Percentiles rank a stretch among this genome's conserved stretches.
These are phyloP conservation scores for Sycophaga agraensis DNA, from an alignment of 1,140 invertebrate species.

Conservation along the genomic window DNA sequence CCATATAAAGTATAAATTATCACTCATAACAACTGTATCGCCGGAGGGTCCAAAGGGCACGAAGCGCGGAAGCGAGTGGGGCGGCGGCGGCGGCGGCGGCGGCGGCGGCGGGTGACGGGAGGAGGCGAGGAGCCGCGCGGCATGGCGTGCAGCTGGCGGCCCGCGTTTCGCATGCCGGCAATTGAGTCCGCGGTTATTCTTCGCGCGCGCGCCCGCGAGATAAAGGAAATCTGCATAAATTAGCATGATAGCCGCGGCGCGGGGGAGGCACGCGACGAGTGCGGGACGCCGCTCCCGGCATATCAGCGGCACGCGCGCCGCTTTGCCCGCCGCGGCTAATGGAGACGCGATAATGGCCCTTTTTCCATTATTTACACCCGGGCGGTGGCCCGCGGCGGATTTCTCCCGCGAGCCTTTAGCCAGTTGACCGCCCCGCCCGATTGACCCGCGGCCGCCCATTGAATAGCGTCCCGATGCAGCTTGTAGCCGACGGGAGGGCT, in stretches of 20 bases:
- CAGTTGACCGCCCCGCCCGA: too few relatives aligned
- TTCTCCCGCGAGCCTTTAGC: too few relatives aligned
- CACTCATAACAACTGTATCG: too few relatives aligned
- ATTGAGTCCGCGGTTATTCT: constrained; percentile 12
- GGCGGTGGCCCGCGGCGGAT: not conserved
- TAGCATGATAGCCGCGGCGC: constrained; percentile 12
- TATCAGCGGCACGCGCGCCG: too few relatives aligned
- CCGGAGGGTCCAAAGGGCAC: not conserved
- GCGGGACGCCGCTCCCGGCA: not conserved
- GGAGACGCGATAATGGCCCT: constrained; percentile 22
- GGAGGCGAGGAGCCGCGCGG: not conserved
- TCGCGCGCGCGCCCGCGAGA: not conserved
- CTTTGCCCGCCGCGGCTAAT: too few relatives aligned
- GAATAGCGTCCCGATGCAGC: too few relatives aligned
- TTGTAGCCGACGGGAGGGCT: too few relatives aligned
- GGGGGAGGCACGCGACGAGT: constrained; percentile 16
- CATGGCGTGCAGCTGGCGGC: too few relatives aligned
- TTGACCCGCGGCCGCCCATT: too few relatives aligned
- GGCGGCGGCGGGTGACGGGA: not conserved
- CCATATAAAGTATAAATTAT: too few relatives aligned
- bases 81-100: not conserved
- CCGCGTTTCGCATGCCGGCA: not conserved
- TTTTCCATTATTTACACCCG: constrained; percentile 15
- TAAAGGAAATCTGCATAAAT: constrained; percentile 27
- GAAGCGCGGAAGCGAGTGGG: not conserved